Evolutionary conservation across 1,140 invertebrate genomes (phyloP), one percentile per base, ranked within the genome.

Genomic region (Cydia pomonella): DNA sequence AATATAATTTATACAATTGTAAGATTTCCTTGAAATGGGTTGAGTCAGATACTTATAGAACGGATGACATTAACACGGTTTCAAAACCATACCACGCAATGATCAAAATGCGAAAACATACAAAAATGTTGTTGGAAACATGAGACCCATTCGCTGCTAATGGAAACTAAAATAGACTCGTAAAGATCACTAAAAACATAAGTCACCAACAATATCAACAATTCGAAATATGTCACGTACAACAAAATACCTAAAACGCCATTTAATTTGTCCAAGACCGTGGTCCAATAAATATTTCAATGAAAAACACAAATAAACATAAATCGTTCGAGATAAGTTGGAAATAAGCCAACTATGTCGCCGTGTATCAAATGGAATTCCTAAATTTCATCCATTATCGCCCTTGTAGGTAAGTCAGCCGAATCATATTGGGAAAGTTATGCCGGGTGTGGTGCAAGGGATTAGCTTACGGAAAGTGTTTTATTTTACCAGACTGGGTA

Each of bases 381-480:
- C 64, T 69, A 18, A 69, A 69, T 69, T 23, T 33, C 64, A 12
- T 41, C 29, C 29, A 64, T 69, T 69, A 69, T 38, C 64, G n/a
- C 7, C 27, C 64, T 69, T 41, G n/a, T 69, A 69, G 41, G 16
- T 69, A 69, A 69, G 16, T 69, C n/a, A 33, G 27, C 64, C 64
- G 64, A 69, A 69, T 69, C 64, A 38, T 69, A 41, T 69, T 69
- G 64, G 64, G 64, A 69, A 69, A 69, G 64, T 33, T 69, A 38
- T 69, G 29, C 29, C 5, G 18, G 29, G 33, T 38, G 13, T 69
- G 64, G 64, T 38, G 16, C 27, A 69, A 69, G 64, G n/a, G 12
- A 59, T 50, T n/a, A 50, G 18, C 50, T 18, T 18, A 10, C 7
- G 18, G 7, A 18, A n/a, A 7, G 50, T 53, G 50, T 53, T 18